These are phyloP conservation scores for Rotaria socialis DNA, from an alignment of 2,888 invertebrate species.

Conservation along the genomic window DNA sequence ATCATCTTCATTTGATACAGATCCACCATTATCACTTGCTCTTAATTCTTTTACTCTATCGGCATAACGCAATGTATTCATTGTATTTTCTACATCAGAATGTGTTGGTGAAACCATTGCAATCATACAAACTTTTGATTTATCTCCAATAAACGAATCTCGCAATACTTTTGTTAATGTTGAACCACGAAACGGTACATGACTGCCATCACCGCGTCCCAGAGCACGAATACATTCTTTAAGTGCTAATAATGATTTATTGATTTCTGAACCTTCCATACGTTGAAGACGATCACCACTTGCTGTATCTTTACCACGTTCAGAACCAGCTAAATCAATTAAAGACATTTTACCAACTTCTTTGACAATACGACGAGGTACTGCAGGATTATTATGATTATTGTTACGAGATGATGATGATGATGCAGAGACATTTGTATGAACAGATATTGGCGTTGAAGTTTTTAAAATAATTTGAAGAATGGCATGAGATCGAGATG, in stretches of 20 bases:
- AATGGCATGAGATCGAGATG: slow-evolving; percentile 95
- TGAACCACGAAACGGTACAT: slow-evolving; percentile 92
- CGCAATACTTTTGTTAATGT: slow-evolving; percentile 90
- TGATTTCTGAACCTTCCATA: slow-evolving; percentile 94
- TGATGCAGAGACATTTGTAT: background rate
- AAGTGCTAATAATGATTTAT: slow-evolving; percentile 86
- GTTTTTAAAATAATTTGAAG: slow-evolving; percentile 82
- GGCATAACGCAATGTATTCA: slow-evolving; percentile 94
- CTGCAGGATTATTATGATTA: slow-evolving; percentile 11
- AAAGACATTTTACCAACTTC: slow-evolving; percentile 92
- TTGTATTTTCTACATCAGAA: slow-evolving; percentile 90
- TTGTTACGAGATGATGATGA: background rate
- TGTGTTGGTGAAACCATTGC: slow-evolving; percentile 98
- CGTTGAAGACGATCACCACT: slow-evolving; percentile 88
- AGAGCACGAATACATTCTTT: slow-evolving; percentile 79
- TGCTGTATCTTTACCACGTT: slow-evolving; percentile 94
- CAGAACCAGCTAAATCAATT: slow-evolving; percentile 85
- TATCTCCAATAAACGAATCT: slow-evolving; percentile 96
- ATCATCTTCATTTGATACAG: background rate
- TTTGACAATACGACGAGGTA: slow-evolving; percentile 48
- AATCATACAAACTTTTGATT: slow-evolving; percentile 97
- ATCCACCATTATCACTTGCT: slow-evolving; percentile 14
- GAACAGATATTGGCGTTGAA: slow-evolving; percentile 47
- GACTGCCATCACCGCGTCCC: slow-evolving; percentile 83
- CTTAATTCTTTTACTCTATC: slow-evolving; percentile 64